These are phyloP conservation scores for Manduca sexta DNA, from an alignment of 1,140 invertebrate species.

Conservation along the genomic window DNA sequence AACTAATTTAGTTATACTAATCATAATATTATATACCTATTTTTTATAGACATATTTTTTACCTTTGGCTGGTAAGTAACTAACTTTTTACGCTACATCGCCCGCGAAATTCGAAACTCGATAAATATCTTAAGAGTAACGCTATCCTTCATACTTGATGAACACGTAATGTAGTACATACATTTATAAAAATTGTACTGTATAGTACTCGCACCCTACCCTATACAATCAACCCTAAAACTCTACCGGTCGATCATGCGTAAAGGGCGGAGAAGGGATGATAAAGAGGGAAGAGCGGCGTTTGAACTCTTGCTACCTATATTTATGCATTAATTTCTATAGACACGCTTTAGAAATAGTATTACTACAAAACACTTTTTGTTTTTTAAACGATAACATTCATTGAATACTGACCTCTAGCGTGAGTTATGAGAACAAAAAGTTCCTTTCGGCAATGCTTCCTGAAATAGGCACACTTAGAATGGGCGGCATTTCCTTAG, in stretches of 20 bases:
- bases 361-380: constrained; percentile 3
- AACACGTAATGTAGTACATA: no score
- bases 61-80: no score
- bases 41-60: no score
- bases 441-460: constrained; percentile 68
- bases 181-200: constrained; percentile 13
- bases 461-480: constrained; percentile 64
- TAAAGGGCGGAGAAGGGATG: constrained; percentile 71
- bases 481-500: constrained; percentile 57
- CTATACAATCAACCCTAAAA: constrained; percentile 59
- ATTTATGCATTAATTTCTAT: constrained; percentile 19
- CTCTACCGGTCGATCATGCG: constrained; percentile 69
- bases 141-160: no score
- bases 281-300: constrained; percentile 61
- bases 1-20: no score
- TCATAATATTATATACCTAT: no score
- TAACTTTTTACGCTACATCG: no score
- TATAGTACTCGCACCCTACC: constrained; percentile 54
- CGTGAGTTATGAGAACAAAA: constrained; percentile 65
- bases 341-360: constrained; percentile 4
- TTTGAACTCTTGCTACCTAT: constrained; percentile 50
- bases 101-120: no score
- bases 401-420: constrained; percentile 67
- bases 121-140: no score
- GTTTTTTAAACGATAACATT: constrained; percentile 6